Conservation (phyloP, 2,797 vertebrate species). For the Notolabrus celidotus region DNA sequence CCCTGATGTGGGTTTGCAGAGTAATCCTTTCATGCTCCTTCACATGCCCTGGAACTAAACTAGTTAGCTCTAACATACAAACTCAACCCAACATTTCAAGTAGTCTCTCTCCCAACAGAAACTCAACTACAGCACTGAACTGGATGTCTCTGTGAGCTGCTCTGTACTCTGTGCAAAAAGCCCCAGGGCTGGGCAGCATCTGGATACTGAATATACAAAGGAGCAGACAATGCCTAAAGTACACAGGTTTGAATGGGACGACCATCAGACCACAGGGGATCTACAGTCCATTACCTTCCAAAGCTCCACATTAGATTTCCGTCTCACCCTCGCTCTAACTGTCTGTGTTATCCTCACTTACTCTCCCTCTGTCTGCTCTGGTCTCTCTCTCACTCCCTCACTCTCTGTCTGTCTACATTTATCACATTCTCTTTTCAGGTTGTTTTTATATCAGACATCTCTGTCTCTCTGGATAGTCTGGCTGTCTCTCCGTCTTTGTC, state of each 20-base stretch:
- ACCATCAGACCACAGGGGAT: slow-evolving; percentile 71
- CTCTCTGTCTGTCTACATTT: slow-evolving; percentile 26
- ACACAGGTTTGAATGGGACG: slow-evolving; percentile 68
- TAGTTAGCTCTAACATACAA: not conserved
- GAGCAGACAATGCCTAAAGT: slow-evolving; percentile 66
- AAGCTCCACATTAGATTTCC: slow-evolving; percentile 70
- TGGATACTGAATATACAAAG: slow-evolving; percentile 68
- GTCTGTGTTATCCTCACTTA: slow-evolving; percentile 11
- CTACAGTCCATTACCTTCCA: slow-evolving; percentile 78
- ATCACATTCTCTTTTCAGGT: slow-evolving; percentile 17
- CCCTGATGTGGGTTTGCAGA: not conserved
- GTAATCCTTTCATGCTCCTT: not conserved
- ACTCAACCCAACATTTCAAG: not conserved
- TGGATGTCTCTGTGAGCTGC: slow-evolving; percentile 29
- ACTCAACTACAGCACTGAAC: not conserved
- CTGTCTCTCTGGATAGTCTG: slow-evolving; percentile 25
- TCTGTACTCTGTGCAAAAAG: slow-evolving; percentile 40
- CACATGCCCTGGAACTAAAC: slow-evolving; percentile 3
- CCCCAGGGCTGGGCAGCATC: slow-evolving; percentile 57
- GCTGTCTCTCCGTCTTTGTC: slow-evolving; percentile 18
- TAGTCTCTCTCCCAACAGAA: slow-evolving; percentile 13
- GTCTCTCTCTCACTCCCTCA: slow-evolving; percentile 15
- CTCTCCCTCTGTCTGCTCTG: not conserved
- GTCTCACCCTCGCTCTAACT: slow-evolving; percentile 45
- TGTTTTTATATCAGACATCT: slow-evolving; percentile 33